A percentile compares a stretch with the other conserved stretches of the same genome.
Conservation (phyloP, 1,140 invertebrate genomes). For the Papilio xuthus region DNA sequence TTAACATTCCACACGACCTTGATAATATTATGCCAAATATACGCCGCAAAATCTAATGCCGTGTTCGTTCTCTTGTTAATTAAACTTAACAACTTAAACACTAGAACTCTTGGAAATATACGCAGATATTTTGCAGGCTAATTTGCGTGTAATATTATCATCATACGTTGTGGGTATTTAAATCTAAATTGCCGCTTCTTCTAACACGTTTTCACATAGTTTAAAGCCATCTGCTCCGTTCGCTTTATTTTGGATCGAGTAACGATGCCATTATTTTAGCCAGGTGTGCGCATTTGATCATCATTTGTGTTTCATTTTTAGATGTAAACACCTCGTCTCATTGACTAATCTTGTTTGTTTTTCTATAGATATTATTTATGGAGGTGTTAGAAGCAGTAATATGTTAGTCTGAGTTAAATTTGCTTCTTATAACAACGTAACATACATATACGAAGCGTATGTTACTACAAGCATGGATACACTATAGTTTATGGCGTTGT, state of each 20-base stretch:
- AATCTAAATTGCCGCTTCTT: constrained; percentile 29
- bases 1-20: constrained; percentile 43
- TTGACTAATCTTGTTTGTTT: constrained; percentile 17
- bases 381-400: background rate
- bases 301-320: constrained; percentile 45
- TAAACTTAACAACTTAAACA: background rate
- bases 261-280: constrained; percentile 39
- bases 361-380: constrained; percentile 19
- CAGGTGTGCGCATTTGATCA: constrained; percentile 56
- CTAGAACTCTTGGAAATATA: background rate
- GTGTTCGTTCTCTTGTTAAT: background rate
- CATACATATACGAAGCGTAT: background rate
- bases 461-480: constrained; percentile 40
- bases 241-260: constrained; percentile 38
- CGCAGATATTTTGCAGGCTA: background rate
- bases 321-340: constrained; percentile 9
- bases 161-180: constrained; percentile 12
- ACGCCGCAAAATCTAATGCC: background rate
- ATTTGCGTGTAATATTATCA: constrained; percentile 28
- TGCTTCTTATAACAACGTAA: constrained; percentile 15
- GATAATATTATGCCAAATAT: constrained; percentile 34
- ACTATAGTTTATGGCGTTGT: constrained; percentile 37
- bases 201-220: constrained; percentile 36
- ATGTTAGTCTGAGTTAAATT: background rate
- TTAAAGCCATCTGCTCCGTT: constrained; percentile 28